Evolutionary conservation across 2,888 invertebrate species (phyloP).

Genomic region (Nemapogon koenigi): DNA sequence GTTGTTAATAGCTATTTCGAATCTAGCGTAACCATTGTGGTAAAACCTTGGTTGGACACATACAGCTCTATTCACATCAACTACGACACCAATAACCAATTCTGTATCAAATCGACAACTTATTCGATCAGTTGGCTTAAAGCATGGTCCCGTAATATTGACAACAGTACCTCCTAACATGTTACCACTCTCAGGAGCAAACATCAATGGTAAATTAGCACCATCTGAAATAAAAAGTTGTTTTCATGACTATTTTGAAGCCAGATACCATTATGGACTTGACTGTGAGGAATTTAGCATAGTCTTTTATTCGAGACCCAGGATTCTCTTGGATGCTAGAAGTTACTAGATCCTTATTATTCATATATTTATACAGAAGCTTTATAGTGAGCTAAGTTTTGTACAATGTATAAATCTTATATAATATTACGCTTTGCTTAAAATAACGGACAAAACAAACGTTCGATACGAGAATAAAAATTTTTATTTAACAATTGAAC

Average conservation of each 20-base stretch:
- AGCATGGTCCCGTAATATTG: constrained; percentile 96
- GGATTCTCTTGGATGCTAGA: neutral
- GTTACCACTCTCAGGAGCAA: constrained; percentile 94
- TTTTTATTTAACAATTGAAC: neutral
- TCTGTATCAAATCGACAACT: constrained; percentile 86
- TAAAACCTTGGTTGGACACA: constrained; percentile 88
- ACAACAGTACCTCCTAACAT: constrained; percentile 97
- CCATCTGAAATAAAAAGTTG: constrained; percentile 63
- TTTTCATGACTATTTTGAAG: neutral
- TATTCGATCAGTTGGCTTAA: constrained; percentile 76
- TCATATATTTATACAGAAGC: too few relatives aligned
- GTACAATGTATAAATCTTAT: neutral
- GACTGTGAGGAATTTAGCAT: neutral
- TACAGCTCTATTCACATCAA: constrained; percentile 83
- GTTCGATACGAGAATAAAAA: neutral
- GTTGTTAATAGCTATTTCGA: constrained; percentile 85
- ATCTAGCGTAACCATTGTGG: constrained; percentile 87
- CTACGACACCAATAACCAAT: constrained; percentile 77
- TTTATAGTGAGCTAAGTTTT: neutral
- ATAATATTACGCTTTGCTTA: neutral
- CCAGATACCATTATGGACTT: neutral
- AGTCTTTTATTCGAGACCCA: too few relatives aligned
- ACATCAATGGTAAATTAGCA: constrained; percentile 80
- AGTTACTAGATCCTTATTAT: too few relatives aligned
- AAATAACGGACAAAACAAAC: neutral